Evolutionary conservation across 2,888 invertebrate genomes (phyloP), one percentile per base, ranked within the genome.

Genomic region (Caenorhabditis zanzibari): DNA sequence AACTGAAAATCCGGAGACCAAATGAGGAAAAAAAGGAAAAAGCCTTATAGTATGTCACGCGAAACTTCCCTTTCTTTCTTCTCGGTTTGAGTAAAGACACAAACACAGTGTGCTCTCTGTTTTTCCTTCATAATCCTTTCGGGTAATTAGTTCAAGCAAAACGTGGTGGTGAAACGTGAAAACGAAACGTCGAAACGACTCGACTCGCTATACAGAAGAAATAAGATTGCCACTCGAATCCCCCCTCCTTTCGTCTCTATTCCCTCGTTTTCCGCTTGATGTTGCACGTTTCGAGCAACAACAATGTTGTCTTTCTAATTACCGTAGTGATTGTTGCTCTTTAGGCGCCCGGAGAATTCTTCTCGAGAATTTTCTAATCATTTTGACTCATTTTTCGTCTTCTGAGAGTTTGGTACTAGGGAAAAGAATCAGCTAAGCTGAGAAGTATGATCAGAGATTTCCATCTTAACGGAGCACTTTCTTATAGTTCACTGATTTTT

Each of bases 121-220:
- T 69, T 64, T 64, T 47, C 71, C 64, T 79, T 79, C 79, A 79
- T 79, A 79, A 79, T 79, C 79, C 79, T 71, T 64, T 58, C 79
- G 63, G 44, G 79, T 79, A 79, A 79, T 79, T 79, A 79, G 79
- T 71, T 79, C 71, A 71, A 79, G 79, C 64, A 63, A 77, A 79
- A 71, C 71, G 79, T 71, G 63, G 69, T 63, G 61, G 61, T 35
- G 41, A 66, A 77, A 77, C 69, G 69, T 69, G 56, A 69, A 59
- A 69, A 44, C 63, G 44, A 79, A 71, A 71, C 49, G 63, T 64
- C 63, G 44, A 64, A 64, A 79, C 44, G 54, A 64, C 22, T 32
- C 63, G 41, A 26, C 49, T 72, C 28, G 61, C 66, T 24, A 41
- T 56, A 68, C 68, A 69, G 49, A 68, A 69, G 58, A 49, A 61